A percentile compares a stretch with the other conserved stretches of the same genome.
Evolutionary conservation across 2,113 vertebrate species (phyloP).

Genomic region (Cyphomyrus discorhynchus): DNA sequence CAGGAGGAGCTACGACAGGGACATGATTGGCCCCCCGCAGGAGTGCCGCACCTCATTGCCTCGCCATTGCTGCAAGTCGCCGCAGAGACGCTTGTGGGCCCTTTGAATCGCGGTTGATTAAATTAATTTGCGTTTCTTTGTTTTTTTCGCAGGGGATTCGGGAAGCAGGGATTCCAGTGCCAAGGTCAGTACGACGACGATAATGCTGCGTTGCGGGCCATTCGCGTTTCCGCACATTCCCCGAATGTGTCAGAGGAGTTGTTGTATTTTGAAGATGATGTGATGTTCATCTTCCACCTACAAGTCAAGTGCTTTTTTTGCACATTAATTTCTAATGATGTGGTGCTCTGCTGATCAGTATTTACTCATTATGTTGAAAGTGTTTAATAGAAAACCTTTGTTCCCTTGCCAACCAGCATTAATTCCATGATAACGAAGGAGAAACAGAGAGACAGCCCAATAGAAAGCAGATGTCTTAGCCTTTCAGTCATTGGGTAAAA

Average conservation of each 20-base stretch:
- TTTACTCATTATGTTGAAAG: background rate
- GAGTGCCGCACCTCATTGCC: background rate
- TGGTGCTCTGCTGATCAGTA: background rate
- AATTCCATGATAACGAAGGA: background rate
- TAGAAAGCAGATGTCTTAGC: background rate
- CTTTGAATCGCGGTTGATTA: background rate
- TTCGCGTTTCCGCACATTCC: background rate
- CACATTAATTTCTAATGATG: background rate
- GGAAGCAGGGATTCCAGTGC: conserved; percentile 75
- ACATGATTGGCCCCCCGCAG: background rate
- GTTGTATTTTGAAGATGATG: background rate
- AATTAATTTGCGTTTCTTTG: conserved; percentile 24
- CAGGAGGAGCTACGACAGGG: background rate
- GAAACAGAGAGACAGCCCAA: background rate
- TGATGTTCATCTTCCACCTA: background rate
- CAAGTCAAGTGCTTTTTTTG: background rate
- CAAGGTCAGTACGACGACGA: conserved; percentile 56
- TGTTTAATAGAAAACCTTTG: background rate
- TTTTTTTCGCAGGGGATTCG: conserved; percentile 64
- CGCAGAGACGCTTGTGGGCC: background rate
- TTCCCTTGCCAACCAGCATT: background rate
- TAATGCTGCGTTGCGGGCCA: no score
- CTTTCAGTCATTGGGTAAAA: background rate
- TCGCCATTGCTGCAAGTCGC: background rate
- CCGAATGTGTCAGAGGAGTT: background rate